Evolutionary conservation across 2,797 vertebrate genomes (phyloP), one percentile per base, ranked within the genome.

Genomic region (Gadopsis bispinosus): DNA sequence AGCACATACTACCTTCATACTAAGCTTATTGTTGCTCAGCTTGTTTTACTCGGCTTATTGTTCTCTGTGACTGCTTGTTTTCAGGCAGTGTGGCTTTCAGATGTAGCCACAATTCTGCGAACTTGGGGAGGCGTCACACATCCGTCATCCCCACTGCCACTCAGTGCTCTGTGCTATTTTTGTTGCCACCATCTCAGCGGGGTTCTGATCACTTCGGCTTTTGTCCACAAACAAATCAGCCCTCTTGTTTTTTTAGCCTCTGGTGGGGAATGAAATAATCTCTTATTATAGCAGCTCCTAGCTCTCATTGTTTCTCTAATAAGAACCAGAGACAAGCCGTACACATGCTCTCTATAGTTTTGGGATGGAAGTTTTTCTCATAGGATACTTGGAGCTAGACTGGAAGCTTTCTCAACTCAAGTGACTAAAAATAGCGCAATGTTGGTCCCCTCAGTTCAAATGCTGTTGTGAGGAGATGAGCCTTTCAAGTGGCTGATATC

Each of bases 211-310:
- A 80, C 69, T 83, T 86, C 29, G 64, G 73, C 59, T 75, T 80
- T 84, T 85, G 85, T 83, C 68, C 78, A 73, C 81, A 75, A 77
- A 89, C 81, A 90, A 85, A 81, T 78, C 75, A 73, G 26, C 61
- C 70, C 51, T 47, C 29, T 73, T 77, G 41, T 82, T 86, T 83
- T 83, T 68, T 65, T 61, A 51, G 69, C 65, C 43, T 80, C 64
- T 63, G 35, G 51, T 73, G 48, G 43, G 74, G 58, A 80, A 60
- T 71, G 29, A 39, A 69, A 80, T 66, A 67, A 79, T 75, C 62
- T 77, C 9, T 56, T 76, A 62, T 73, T 75, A 66, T 54, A 80
- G 63, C 64, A 62, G 73, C 69, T 81, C 26, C 43, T 50, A 41
- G 37, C 56, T 70, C 62, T 85, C 58, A 73, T 39, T 78, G 37